These are phyloP conservation scores for Enteromius anoplus DNA, from an alignment of 2,797 vertebrate species.

Conservation along the genomic window DNA sequence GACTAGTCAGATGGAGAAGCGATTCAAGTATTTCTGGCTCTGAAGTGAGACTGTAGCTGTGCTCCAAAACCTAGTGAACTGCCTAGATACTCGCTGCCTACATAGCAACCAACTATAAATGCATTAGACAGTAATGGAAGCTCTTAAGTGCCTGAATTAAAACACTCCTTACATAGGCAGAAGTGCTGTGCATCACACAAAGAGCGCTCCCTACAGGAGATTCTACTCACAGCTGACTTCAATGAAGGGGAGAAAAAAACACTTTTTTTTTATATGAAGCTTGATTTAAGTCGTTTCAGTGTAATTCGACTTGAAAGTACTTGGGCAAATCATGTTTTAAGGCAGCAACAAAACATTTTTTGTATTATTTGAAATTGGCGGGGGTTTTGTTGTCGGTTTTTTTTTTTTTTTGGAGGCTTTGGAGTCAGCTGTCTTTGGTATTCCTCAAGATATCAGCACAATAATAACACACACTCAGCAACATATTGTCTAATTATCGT, in stretches of 20 bases:
- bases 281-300: background rate
- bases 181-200: background rate
- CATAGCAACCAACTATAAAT: slow-evolving; percentile 2
- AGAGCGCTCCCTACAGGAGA: background rate
- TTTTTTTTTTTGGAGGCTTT: too few species aligned
- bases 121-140: slow-evolving; percentile 6
- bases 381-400: too few species aligned
- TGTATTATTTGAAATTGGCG: too few species aligned
- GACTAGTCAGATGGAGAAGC: slow-evolving; percentile 35
- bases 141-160: background rate
- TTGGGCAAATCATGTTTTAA: too few species aligned
- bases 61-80: slow-evolving; percentile 20
- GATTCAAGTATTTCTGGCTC: slow-evolving; percentile 34
- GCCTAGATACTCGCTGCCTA: slow-evolving; percentile 4
- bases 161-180: background rate
- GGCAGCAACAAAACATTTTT: too few species aligned
- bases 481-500: too few species aligned
- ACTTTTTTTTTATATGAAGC: background rate
- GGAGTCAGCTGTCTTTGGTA: too few species aligned
- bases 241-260: too few species aligned
- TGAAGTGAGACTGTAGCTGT: slow-evolving; percentile 21
- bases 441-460: too few species aligned
- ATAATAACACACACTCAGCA: too few species aligned
- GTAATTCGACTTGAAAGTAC: background rate
- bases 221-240: background rate